phyloP scores from a whole-genome alignment of 2,888 invertebrate species.

The Ophion ellenae region DNA sequence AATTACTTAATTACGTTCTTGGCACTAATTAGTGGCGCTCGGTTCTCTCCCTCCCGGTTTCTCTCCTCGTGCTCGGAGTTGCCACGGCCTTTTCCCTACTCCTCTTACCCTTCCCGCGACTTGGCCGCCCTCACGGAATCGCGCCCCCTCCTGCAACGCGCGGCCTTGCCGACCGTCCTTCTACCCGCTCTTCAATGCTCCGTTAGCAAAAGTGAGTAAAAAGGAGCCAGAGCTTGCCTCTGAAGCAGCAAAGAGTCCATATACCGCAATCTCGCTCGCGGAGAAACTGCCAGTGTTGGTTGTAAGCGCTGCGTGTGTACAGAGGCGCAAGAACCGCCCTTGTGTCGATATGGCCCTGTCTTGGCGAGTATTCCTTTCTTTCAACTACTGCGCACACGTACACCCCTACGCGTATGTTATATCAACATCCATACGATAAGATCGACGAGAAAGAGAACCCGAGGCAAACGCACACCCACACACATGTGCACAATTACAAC shows the following conservation, averaged over 20 bases:
- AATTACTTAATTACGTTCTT: slow-evolving; percentile 89
- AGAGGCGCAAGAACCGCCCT: slow-evolving; percentile 27
- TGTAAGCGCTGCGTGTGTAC: background rate
- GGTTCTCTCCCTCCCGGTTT: slow-evolving; percentile 75
- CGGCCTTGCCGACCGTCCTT: slow-evolving; percentile 55
- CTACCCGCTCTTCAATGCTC: slow-evolving; percentile 59
- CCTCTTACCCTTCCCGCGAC: slow-evolving; percentile 30
- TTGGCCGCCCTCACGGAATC: slow-evolving; percentile 61
- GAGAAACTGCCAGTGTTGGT: slow-evolving; percentile 15
- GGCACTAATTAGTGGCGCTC: slow-evolving; percentile 87
- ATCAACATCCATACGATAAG: background rate
- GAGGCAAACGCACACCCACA: background rate
- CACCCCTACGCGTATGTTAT: background rate
- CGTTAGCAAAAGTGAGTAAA: slow-evolving; percentile 58
- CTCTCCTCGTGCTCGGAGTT: slow-evolving; percentile 51
- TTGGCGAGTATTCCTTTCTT: slow-evolving; percentile 8
- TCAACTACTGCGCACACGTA: background rate
- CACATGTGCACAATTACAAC: background rate
- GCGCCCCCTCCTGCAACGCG: slow-evolving; percentile 48
- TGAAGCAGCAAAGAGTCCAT: slow-evolving; percentile 31
- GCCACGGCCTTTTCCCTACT: slow-evolving; percentile 57
- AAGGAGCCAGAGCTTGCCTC: slow-evolving; percentile 47
- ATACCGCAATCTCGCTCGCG: slow-evolving; percentile 37
- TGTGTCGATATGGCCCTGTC: slow-evolving; percentile 15
- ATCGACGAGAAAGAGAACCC: background rate